A percentile compares a stretch with the other conserved stretches of the same genome.
phyloP scores from a whole-genome alignment of 2,888 invertebrate species.

The Hemistola chrysoprasaria region DNA sequence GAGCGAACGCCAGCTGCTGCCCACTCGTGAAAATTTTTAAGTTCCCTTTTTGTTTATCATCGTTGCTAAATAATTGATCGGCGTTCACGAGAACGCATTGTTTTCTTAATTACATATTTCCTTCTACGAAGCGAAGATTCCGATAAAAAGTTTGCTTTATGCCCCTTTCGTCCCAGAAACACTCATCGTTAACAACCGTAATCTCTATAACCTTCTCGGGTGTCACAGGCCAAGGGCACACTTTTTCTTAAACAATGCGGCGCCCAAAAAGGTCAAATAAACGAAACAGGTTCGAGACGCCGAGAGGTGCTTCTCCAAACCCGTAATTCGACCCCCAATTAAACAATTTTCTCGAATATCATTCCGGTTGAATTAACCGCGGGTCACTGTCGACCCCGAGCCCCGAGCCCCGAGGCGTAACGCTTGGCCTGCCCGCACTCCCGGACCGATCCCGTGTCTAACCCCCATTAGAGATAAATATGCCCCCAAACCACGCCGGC shows the following conservation, averaged over 20 bases:
- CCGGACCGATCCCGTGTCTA: slow-evolving; percentile 66
- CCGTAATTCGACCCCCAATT: slow-evolving; percentile 75
- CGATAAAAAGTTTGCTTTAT: slow-evolving; percentile 7
- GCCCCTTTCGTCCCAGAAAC: slow-evolving; percentile 3
- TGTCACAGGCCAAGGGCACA: slow-evolving; percentile 31
- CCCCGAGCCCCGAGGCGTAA: slow-evolving; percentile 68
- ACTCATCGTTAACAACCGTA: slow-evolving; percentile 5
- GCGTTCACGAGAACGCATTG: slow-evolving; percentile 1
- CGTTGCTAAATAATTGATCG: slow-evolving; percentile 8
- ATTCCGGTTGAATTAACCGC: slow-evolving; percentile 63
- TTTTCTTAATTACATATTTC: slow-evolving; percentile 14
- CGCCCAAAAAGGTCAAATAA: slow-evolving; percentile 46
- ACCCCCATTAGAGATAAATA: slow-evolving; percentile 77
- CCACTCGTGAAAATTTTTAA: slow-evolving; percentile 27
- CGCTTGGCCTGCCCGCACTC: too few species aligned
- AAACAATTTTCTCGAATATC: slow-evolving; percentile 79
- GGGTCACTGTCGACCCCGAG: slow-evolving; percentile 72
- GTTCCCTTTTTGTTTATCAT: slow-evolving; percentile 6
- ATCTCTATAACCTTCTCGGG: slow-evolving; percentile 14
- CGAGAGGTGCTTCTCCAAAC: slow-evolving; percentile 52
- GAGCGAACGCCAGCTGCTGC: slow-evolving; percentile 27
- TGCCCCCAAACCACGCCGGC: slow-evolving; percentile 70
- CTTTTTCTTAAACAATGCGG: slow-evolving; percentile 26
- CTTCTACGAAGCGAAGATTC: slow-evolving; percentile 5
- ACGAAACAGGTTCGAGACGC: slow-evolving; percentile 45